Evolutionary conservation across 2,888 invertebrate species (phyloP), one percentile per base, ranked within the genome.

Genomic region (Drosophila austrosaltans): DNA sequence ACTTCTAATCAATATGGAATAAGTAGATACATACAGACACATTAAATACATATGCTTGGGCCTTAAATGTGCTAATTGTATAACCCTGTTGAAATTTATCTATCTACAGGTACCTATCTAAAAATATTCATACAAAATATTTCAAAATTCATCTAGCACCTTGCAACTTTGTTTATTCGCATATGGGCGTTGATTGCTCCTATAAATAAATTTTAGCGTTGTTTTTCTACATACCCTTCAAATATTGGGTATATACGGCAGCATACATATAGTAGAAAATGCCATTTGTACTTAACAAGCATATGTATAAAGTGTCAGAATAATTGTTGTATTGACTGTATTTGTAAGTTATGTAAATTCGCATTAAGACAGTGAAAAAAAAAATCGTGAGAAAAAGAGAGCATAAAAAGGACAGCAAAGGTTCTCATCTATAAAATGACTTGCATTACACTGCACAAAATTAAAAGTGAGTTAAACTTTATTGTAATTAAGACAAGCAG

Each of bases 191-290:
- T 63, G 58, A 70, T 70, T 70, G 53, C n/a, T 66, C 62, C 68
- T 73, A 73, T 73, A 73, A 73, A 73, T 73, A 73, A 61, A 69
- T 44, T 44, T 44, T 53, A 68, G 67, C 48, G 67, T 53, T 73
- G 72, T 59, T 73, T 72, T 72, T 25, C 22, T 72, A 16, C 16
- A 68, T 67, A 53, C 56, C 61, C 56, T 56, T 20, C 16, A 59
- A 22, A 32, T 44, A 25, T 16, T 28, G 28, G 36, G 2, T 40
- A 12, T 39, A 53, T 42, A 30, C 8, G 36, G 5, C 32, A 32
- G 16, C 16, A 16, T 16, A 16, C 16, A 16, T 16, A 16, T 16
- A 16, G 28, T 28, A 28, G 28, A 28, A 28, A 4, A 4, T 2
- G 28, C 16, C 16, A 28, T 28, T 28, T 28, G 28, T 28, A 28